Evolutionary conservation across 2,888 invertebrate species (phyloP).

Genomic region (Notodonta dromedarius): DNA sequence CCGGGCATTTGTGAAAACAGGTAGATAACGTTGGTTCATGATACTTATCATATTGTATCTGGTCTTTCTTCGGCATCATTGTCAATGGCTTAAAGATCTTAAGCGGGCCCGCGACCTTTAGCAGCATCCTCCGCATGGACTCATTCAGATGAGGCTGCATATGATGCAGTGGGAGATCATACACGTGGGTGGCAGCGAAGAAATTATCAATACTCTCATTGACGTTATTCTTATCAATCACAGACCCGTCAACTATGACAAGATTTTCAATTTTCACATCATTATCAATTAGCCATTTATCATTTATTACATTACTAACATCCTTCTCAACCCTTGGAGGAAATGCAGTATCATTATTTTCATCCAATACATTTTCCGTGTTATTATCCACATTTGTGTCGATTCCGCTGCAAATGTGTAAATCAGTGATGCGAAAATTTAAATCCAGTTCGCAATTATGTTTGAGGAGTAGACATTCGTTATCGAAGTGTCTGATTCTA

Average conservation of each 20-base stretch:
- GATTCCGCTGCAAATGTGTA: slow-evolving; percentile 48
- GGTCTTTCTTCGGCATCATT: slow-evolving; percentile 49
- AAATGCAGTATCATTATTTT: slow-evolving; percentile 5
- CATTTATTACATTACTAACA: slow-evolving; percentile 5
- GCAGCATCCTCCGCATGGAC: slow-evolving; percentile 48
- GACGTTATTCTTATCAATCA: slow-evolving; percentile 48
- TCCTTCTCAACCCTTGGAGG: neutral
- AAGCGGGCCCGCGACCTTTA: slow-evolving; percentile 55
- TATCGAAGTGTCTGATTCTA: slow-evolving; percentile 55
- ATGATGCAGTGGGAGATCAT: slow-evolving; percentile 59
- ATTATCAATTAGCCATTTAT: slow-evolving; percentile 1
- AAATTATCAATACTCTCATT: slow-evolving; percentile 66
- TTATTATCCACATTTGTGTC: neutral
- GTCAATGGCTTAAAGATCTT: slow-evolving; percentile 62
- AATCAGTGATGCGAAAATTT: slow-evolving; percentile 53
- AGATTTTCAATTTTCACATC: slow-evolving; percentile 39
- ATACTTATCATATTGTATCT: slow-evolving; percentile 46
- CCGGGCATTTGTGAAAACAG: slow-evolving; percentile 71
- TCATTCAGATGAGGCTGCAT: slow-evolving; percentile 42
- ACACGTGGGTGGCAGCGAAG: slow-evolving; percentile 66
- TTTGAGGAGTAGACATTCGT: slow-evolving; percentile 55
- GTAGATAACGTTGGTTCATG: slow-evolving; percentile 59
- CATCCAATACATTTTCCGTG: slow-evolving; percentile 14
- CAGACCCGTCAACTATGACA: slow-evolving; percentile 55
- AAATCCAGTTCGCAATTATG: slow-evolving; percentile 54